A percentile compares a stretch with the other conserved stretches of the same genome.
Evolutionary conservation across 2,888 invertebrate genomes (phyloP).

Genomic region (Neoscelio sp.): DNA sequence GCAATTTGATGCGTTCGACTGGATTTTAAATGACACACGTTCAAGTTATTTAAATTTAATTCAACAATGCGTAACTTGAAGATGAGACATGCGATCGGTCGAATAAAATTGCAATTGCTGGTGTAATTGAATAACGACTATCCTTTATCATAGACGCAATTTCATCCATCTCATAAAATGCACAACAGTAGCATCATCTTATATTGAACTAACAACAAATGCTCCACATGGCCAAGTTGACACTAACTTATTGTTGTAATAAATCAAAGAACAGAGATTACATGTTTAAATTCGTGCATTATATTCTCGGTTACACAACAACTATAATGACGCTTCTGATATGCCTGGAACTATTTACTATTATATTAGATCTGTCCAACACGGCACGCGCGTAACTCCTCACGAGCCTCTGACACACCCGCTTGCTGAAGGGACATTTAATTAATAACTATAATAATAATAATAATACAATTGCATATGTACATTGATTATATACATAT

Average conservation of each 20-base stretch:
- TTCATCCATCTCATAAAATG: conserved; percentile 79
- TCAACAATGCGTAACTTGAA: conserved; percentile 69
- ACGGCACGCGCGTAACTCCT: conserved; percentile 79
- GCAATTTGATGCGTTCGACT: not conserved
- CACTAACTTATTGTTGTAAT: conserved; percentile 78
- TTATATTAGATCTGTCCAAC: conserved; percentile 76
- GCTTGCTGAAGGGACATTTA: conserved; percentile 81
- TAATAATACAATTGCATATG: conserved; percentile 67
- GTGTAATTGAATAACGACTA: conserved; percentile 45
- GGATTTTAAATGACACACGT: no score
- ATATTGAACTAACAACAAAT: conserved; percentile 81
- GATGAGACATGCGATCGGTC: not conserved
- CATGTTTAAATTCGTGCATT: conserved; percentile 23
- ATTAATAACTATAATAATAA: conserved; percentile 75
- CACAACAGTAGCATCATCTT: conserved; percentile 77
- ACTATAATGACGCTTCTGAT: conserved; percentile 75
- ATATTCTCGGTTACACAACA: conserved; percentile 7
- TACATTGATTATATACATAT: conserved; percentile 22
- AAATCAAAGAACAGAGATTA: conserved; percentile 59
- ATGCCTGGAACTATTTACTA: conserved; percentile 79
- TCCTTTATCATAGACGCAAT: conserved; percentile 77
- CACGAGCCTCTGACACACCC: conserved; percentile 80
- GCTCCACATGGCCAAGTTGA: conserved; percentile 83
- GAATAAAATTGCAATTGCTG: conserved; percentile 12
- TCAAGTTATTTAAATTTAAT: no score